Evolutionary conservation across 2,797 vertebrate genomes (phyloP).

Genomic region (Hafferia zeledoni): DNA sequence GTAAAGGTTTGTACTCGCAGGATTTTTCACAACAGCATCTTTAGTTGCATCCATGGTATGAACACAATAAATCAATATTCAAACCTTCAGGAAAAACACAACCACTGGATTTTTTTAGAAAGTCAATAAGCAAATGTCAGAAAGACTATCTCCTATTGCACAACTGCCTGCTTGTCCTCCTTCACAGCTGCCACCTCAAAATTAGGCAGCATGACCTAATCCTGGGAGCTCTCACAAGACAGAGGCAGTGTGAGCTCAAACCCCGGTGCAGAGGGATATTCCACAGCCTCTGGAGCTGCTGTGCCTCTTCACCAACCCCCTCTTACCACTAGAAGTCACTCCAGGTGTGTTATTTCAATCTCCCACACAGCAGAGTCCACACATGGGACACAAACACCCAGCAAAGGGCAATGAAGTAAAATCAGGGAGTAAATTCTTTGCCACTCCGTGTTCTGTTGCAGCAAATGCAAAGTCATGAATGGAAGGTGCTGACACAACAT

Average conservation of each 20-base stretch:
- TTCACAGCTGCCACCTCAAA: not conserved
- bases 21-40: not conserved
- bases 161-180: not conserved
- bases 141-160: not conserved
- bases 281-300: not conserved
- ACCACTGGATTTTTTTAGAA: not conserved
- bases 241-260: not conserved
- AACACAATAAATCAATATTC: not conserved
- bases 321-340: not conserved
- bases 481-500: not conserved
- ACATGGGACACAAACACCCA: not conserved
- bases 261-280: not conserved
- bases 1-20: not conserved
- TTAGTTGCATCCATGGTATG: not conserved
- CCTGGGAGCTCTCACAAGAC: not conserved
- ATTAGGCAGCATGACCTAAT: not conserved
- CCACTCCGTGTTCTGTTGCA: not conserved
- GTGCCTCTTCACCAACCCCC: not conserved
- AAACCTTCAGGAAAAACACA: not conserved
- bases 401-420: not conserved
- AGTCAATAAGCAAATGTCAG: not conserved
- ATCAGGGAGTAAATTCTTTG: not conserved
- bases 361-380: not conserved
- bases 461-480: not conserved
- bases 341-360: not conserved